These are phyloP conservation scores for Vulpes vulpes DNA, from an alignment of 2,113 vertebrate genomes.

Conservation along the genomic window DNA sequence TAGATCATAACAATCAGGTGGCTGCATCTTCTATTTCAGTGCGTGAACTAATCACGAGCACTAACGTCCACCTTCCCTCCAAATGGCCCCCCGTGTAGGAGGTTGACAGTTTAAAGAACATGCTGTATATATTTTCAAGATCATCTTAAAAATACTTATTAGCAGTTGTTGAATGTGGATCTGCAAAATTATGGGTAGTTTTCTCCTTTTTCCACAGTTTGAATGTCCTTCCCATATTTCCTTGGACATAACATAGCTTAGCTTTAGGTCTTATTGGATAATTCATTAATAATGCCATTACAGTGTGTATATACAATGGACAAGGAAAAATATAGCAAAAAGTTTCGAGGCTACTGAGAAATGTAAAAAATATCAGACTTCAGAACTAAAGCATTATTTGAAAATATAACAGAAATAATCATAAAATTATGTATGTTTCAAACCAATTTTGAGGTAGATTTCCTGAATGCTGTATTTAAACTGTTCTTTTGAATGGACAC, in stretches of 20 bases:
- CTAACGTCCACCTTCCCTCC: not conserved
- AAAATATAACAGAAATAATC: conserved; percentile 16
- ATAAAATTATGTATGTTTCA: conserved; percentile 20
- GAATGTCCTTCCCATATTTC: not conserved
- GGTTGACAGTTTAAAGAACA: not conserved
- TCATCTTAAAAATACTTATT: not conserved
- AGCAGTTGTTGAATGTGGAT: not conserved
- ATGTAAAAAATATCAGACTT: not conserved
- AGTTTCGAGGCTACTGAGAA: not conserved
- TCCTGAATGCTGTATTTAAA: not conserved
- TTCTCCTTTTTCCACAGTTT: not conserved
- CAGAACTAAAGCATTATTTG: not conserved
- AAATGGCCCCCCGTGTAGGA: not conserved
- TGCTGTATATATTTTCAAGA: not conserved
- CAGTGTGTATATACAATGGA: not conserved
- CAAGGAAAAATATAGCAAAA: not conserved
- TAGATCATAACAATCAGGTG: not conserved
- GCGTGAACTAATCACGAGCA: not conserved
- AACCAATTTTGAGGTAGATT: conserved; percentile 24
- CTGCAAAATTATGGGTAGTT: not conserved
- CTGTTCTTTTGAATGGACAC: conserved; percentile 27
- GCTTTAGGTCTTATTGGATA: not conserved
- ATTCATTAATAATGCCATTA: not conserved
- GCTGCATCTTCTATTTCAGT: not conserved
- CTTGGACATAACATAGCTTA: not conserved